Conservation (phyloP, 2,888 invertebrate species). For the Steinernema scapterisci region DNA sequence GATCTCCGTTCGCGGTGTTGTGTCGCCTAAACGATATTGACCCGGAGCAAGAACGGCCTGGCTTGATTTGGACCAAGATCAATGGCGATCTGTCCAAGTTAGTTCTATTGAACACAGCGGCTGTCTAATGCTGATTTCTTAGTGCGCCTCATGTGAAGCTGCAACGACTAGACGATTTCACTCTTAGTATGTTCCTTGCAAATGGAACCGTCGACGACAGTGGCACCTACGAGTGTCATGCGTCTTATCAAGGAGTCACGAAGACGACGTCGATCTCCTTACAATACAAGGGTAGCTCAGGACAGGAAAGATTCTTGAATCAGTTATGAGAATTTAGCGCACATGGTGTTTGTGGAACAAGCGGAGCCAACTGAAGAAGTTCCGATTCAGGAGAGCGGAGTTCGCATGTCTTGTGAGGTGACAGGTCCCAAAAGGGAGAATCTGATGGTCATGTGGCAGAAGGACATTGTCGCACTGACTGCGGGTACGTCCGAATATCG, state of each 20-base stretch:
- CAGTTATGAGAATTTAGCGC: background rate
- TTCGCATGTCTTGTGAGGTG: background rate
- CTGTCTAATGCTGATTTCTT: background rate
- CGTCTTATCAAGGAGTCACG: background rate
- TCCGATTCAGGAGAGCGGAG: background rate
- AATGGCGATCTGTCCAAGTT: background rate
- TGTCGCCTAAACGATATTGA: constrained; percentile 9
- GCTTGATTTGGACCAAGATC: constrained; percentile 12
- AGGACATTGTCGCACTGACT: constrained; percentile 23
- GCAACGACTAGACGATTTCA: background rate
- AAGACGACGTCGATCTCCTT: background rate
- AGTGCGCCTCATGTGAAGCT: background rate
- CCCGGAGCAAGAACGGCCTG: background rate
- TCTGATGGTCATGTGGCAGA: constrained; percentile 25
- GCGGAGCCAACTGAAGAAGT: background rate
- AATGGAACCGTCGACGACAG: background rate
- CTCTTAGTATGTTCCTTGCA: background rate
- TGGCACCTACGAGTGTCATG: constrained; percentile 19
- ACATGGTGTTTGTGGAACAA: background rate
- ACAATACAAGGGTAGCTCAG: background rate
- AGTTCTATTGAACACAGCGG: background rate
- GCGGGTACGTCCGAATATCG: background rate
- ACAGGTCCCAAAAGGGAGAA: background rate
- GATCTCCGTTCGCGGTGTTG: background rate
- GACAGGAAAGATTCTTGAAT: too few species aligned